phyloP scores from a whole-genome alignment of 1,140 invertebrate genomes.

The Chironomus tepperi region DNA sequence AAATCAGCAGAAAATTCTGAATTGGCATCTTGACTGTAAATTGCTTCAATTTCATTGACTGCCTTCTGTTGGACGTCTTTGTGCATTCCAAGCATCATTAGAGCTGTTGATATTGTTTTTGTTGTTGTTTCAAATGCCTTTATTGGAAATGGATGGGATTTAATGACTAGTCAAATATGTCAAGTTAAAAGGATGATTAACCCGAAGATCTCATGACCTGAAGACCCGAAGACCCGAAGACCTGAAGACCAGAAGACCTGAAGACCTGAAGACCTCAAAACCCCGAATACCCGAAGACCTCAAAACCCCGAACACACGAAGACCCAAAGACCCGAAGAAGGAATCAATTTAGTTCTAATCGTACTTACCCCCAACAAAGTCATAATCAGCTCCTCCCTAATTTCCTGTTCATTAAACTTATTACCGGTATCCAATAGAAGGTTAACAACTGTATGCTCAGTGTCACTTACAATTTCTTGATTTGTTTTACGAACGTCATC shows the following conservation, averaged over 20 bases:
- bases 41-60: conserved; percentile 31
- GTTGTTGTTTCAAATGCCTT: conserved; percentile 70
- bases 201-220: conserved; percentile 60
- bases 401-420: not conserved
- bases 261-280: too few relatives aligned
- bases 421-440: not conserved
- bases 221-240: too few relatives aligned
- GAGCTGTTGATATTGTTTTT: conserved; percentile 47
- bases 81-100: conserved; percentile 51
- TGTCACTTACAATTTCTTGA: not conserved
- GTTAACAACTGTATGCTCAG: not conserved
- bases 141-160: too few relatives aligned
- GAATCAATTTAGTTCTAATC: too few relatives aligned
- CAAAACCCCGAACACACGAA: too few relatives aligned
- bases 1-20: not conserved
- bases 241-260: too few relatives aligned
- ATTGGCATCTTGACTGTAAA: conserved; percentile 25
- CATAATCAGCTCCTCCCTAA: not conserved
- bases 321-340: too few relatives aligned
- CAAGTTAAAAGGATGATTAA: too few relatives aligned
- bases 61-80: conserved; percentile 50
- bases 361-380: not conserved
- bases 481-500: too few relatives aligned
- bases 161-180: too few relatives aligned
- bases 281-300: too few relatives aligned